Base-by-base conservation (phyloP, 2,888 invertebrate species). In the Andrena camellia region DNA sequence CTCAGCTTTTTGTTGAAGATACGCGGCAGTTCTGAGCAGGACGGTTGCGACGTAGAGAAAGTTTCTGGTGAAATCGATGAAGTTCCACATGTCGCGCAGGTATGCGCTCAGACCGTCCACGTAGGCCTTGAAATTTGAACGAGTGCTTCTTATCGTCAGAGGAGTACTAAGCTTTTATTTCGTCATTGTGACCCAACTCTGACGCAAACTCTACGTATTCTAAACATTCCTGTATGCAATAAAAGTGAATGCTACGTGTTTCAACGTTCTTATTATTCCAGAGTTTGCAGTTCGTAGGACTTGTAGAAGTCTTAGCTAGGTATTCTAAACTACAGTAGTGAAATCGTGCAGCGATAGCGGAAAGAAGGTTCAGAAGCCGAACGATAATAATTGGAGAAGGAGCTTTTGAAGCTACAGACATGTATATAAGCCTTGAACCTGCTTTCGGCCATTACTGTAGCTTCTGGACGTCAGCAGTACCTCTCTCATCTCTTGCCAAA, bases 41-140 rank as follows among this genome's bases (percentile, higher is more conserved):
- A 96, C 95, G 8, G 97, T 97, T 4, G 96, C 95, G 59, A 97
- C 95, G 94, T 99, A 99, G 2, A 99, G 95, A 0, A 96, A 96
- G 94, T 99, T 99, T 60, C 98, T 96, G 5, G 97, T 97, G 93
- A 99, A 99, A 95, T 99, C 99, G 71, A 99, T 97, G 92, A 99
- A 98, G 94, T 99, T 99, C 99, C 99, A 99, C 96, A 99, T 96
- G 93, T 99, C 98, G 42, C 97, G 96, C 35, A 98, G 95, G 92
- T 99, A 99, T 0, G 96, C 96, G 54, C 96, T 95, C 67, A 98
- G 96, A n/a, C 99, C 99, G 92, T 97, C 97, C 29, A 96, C 96
- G 95, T 97, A 98, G 83, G 99, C 97, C 92, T 92, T n/a, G 17
- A 73, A 73, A 84, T 76, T 81, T 52, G 5, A 10, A 33, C 52